Base-by-base conservation (phyloP, 2,797 vertebrate genomes). In the Thunnus albacares region DNA sequence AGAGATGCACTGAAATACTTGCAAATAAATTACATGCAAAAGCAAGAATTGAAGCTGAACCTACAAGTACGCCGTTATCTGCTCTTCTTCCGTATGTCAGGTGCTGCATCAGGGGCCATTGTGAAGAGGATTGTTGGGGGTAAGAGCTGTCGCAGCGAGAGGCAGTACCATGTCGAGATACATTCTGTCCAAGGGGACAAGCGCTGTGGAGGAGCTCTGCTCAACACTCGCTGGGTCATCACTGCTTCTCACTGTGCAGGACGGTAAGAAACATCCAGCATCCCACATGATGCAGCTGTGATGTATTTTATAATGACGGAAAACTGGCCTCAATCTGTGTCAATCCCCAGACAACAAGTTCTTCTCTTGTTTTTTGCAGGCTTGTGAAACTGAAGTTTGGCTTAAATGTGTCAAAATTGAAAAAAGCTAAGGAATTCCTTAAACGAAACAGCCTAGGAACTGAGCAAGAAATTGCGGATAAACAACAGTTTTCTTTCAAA, bases 211-310 rank as follows among this genome's bases (percentile, higher is more conserved):
- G 82, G 82, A 0, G 14, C 87, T 43, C 69, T 89, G 71, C 18
- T 89, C 17, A 84, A 86, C 77, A 57, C 62, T 15, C 67, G 45
- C 66, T 89, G 87, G 87, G 51, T 87, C 71, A 56, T 89, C 71
- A 87, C 77, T 2, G 84, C 84, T 14, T 65, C 71, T 64, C 81
- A 88, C 71, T 89, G 87, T 73, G 87, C 55, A 8, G 64, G 63
- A 47, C 63, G 17, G 87, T 89, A 84, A 84, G 81, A 59, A 2
- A 70, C 51, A 13, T 15, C 0, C 12, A 49, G 52, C 17, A 20
- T 59, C 9, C 2, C 20, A 15, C 49, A 24, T 20, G 8, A n/a
- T 10, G 2, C 6, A 8, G 4, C 4, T 15, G 49, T 26, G 4
- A 22, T 56, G 13, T 7, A 0, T 43, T 49, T 57, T 30, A 10